phyloP scores from a whole-genome alignment of 2,113 vertebrate species.

The Bubalus kerabau region DNA sequence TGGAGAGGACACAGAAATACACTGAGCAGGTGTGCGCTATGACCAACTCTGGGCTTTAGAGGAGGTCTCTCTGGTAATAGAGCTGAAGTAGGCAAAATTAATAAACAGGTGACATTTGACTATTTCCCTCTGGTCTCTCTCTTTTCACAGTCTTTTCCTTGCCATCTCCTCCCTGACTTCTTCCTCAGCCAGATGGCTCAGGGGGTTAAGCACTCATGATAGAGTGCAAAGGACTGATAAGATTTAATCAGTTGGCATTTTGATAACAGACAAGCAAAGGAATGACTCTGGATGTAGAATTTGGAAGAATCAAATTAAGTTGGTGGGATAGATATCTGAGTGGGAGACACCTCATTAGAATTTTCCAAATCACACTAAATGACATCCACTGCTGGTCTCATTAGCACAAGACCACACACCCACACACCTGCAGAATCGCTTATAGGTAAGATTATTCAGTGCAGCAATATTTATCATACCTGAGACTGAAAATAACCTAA shows the following conservation, averaged over 20 bases:
- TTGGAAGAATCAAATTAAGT: conserved; percentile 28
- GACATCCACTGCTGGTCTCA: not conserved
- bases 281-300: not conserved
- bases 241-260: not conserved
- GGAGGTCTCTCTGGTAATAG: not conserved
- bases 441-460: not conserved
- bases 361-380: not conserved
- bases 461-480: not conserved
- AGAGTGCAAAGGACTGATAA: not conserved
- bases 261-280: not conserved
- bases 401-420: not conserved
- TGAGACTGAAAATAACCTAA: not conserved
- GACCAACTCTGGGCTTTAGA: not conserved
- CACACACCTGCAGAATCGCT: not conserved
- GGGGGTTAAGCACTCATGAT: not conserved
- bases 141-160: not conserved
- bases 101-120: not conserved
- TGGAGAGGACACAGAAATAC: not conserved
- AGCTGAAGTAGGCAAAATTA: not conserved
- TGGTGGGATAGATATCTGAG: not conserved
- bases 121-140: not conserved
- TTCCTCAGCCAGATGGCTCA: not conserved
- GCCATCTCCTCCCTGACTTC: not conserved
- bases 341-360: not conserved
- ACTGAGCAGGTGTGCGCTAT: not conserved